Evolutionary conservation across 2,797 vertebrate genomes (phyloP), one percentile per base, ranked within the genome.

Genomic region (Pipistrellus pygmaeus): DNA sequence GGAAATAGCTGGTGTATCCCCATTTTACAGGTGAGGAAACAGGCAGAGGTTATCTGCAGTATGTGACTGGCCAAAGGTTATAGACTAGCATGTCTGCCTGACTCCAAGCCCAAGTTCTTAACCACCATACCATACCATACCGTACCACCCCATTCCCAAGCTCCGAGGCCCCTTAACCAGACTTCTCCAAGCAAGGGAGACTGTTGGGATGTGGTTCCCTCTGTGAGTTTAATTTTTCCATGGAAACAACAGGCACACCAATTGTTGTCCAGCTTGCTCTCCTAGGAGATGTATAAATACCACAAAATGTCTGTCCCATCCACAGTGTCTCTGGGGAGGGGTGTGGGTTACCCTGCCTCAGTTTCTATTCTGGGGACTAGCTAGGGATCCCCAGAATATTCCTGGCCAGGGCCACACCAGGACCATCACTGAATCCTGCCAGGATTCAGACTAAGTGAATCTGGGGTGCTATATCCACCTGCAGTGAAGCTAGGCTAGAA

Each of bases 1-100:
- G 66, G 57, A 87, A 86, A 35, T 73, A 89, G 73, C 41, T 71
- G 4, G 7, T 32, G 14, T 32, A 14, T 53, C 55, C 55, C 57
- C 41, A 53, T 78, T 85, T 78, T 51, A 53, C 17, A 86, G 87
- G 18, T 13, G 17, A 94, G 90, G 75, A 92, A 93, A 88, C 17
- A 94, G 35, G 53, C 27, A 77, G 46, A 82, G 11, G 8, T 75
- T 77, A 89, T 64, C 76, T 73, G 48, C 55, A 82, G 55, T 18
- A 27, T 20, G 32, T 38, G 41, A 85, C 75, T 90, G 84, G 66
- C 38, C 55, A 64, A 44, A 78, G 7, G 17, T 93, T 91, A 46
- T 9, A 35, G 66, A 21, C 41, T 66, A 11, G 66, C 35, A 30
- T 13, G 51, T 38, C 48, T 83, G n/a, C 44, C 51, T 51, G 30